Evolutionary conservation across 2,888 invertebrate genomes (phyloP).

Genomic region (Matsumyia berberina): DNA sequence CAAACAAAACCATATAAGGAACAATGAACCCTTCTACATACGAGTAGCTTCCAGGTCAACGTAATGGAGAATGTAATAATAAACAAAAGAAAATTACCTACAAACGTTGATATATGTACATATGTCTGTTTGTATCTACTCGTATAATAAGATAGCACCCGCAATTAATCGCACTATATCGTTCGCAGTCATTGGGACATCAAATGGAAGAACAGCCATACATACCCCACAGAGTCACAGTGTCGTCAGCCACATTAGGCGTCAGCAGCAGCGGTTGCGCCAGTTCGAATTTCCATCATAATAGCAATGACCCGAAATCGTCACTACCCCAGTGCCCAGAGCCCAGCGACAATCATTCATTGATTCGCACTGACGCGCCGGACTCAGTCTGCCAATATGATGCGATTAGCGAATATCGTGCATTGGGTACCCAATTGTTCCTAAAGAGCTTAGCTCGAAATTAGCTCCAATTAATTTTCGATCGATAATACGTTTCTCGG

Average conservation of each 20-base stretch:
- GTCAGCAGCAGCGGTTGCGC: constrained; percentile 53
- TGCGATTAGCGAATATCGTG: constrained; percentile 70
- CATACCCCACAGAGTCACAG: neutral
- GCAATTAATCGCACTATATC: constrained; percentile 65
- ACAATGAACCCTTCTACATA: constrained; percentile 53
- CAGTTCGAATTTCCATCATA: constrained; percentile 74
- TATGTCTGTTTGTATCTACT: too few species aligned
- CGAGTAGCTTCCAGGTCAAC: constrained; percentile 57
- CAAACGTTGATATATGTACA: too few species aligned
- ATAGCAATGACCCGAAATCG: constrained; percentile 75
- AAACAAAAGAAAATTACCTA: constrained; percentile 44
- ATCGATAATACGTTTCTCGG: constrained; percentile 57
- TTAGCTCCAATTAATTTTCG: constrained; percentile 70
- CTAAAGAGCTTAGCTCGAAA: constrained; percentile 65
- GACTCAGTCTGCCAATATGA: constrained; percentile 65
- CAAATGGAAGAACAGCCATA: constrained; percentile 3
- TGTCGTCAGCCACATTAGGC: constrained; percentile 42
- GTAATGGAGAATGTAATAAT: constrained; percentile 22
- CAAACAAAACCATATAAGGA: constrained; percentile 48
- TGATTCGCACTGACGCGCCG: constrained; percentile 19
- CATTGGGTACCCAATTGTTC: constrained; percentile 59
- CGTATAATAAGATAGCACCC: constrained; percentile 34
- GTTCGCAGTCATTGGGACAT: constrained; percentile 47
- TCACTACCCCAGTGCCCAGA: constrained; percentile 62
- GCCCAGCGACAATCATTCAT: constrained; percentile 37